Base-by-base conservation (phyloP, 35 echinoderm and acorn worm genomes). In the Hemicentrotus pulcherrimus region DNA sequence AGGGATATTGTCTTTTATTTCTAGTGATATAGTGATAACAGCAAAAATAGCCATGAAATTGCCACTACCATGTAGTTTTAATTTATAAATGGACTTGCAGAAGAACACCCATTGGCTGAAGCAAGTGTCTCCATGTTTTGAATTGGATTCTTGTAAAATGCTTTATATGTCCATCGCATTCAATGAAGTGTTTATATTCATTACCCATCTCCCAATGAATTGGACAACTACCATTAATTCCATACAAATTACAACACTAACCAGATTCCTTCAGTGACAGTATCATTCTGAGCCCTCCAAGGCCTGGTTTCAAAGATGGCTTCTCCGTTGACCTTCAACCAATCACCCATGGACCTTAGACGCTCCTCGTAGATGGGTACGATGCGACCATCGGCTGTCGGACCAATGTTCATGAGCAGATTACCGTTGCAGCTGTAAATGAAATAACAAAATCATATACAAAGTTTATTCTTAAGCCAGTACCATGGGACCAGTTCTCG, bases 291-390 rank as follows among this genome's bases (percentile, higher is more conserved):
- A 7, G 22, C 65, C 2, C 32, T 15, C 97, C 97, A 97, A 4
- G 97, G 96, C 31, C 93, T 95, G 86, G 94, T 96, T 2, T 88
- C 86, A 91, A 96, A 97, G n/a, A 97, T 96, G 2, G 95, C 97
- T 35, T 97, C 95, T 2, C 97, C 97, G 31, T 97, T 97, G 9
- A 97, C 95, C 7, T 93, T 65, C 46, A 97, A 85, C 97, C 97
- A 97, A n/a, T 85, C 94, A 9, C 97, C 97, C 88, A 97, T 96
- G n/a, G 95, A 78, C 15, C 95, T 59, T 8, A 97, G 91, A 47
- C 97, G 47, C 52, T 97, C 97, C 41, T 97, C 95, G 87, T 95
- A 97, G 33, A 97, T 95, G 88, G 97, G 97, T n/a, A 96, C 92
- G n/a, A 97, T 97, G 31, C 95, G 78, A 19, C 97, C 97, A 86